A percentile compares a stretch with the other conserved stretches of the same genome.
Conservation (phyloP, 2,113 vertebrate species). For the Bombycilla garrulus region DNA sequence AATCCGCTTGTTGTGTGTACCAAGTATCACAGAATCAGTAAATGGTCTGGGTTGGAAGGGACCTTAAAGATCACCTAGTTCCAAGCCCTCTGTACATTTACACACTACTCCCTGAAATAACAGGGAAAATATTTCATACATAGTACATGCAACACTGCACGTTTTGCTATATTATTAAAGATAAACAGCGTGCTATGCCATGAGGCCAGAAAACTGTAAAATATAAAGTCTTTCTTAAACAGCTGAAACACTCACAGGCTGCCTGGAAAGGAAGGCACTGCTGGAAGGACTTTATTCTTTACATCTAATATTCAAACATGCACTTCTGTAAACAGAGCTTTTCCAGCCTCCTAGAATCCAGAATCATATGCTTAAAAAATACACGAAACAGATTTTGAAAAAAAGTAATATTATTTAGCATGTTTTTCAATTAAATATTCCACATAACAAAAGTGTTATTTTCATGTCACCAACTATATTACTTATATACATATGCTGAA, state of each 20-base stretch:
- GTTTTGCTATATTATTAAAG: neutral
- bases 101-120: neutral
- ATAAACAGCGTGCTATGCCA: neutral
- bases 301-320: neutral
- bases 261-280: neutral
- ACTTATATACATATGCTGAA: constrained; percentile 73
- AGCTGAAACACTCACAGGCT: neutral
- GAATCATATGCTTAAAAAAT: constrained; percentile 41
- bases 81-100: neutral
- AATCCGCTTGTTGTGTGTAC: neutral
- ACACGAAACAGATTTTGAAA: constrained; percentile 71
- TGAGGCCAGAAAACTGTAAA: neutral
- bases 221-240: neutral
- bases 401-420: constrained; percentile 81
- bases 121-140: neutral
- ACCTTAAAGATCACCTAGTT: neutral
- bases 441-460: constrained; percentile 79
- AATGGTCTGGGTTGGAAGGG: neutral
- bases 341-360: neutral
- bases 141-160: neutral
- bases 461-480: constrained; percentile 69
- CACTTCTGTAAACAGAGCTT: neutral
- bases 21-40: neutral
- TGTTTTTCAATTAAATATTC: constrained; percentile 82
- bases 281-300: neutral